Evolutionary conservation across 2,113 vertebrate genomes (phyloP), one percentile per base, ranked within the genome.

Genomic region (Bos javanicus): DNA sequence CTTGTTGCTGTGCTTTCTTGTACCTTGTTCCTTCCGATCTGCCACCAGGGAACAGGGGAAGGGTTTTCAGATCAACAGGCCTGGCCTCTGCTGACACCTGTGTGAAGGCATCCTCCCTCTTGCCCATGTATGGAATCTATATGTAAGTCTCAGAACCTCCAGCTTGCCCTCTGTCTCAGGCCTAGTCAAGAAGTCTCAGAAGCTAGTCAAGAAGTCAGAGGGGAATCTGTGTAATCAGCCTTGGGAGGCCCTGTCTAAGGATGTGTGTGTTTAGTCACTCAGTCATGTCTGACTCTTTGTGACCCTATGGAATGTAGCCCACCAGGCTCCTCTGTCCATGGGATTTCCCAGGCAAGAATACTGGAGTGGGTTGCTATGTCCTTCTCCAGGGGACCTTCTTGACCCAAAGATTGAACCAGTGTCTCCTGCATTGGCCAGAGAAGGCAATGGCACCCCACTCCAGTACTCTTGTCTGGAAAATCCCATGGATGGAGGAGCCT

Each of bases 151-250:
- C 30, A 28, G 62, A 78, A 25, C 15, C 39, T 76, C 64, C 6
- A 71, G 43, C n/a, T 4, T 28, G 3, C 7, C 74, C 36, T 81
- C n/a, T 9, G 14, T 71, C 48, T 93, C 6, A 11, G 81, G 6
- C 5, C 13, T 5, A 12, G 11, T 59, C 23, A 26, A 17, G 46
- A 87, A 56, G 50, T 43, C 50, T 62, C 60, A 62, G 60, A 62
- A 7, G 25, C 17, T 5, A 12, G 17, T 57, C 23, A 33, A 11
- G 46, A 87, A 56, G 46, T 43, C 50, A 25, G 15, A 81, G 21
- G 0, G 33, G 80, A 11, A 7, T 48, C 54, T 71, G 26, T 6
- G 46, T 19, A 0, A 30, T 80, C n/a, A 25, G 71, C 5, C 2
- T 13, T 6, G 13, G 33, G 19, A 25, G 21, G 36, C 30, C 13